Base-by-base conservation (phyloP, 2,888 invertebrate species). In the Pandemis heparana region DNA sequence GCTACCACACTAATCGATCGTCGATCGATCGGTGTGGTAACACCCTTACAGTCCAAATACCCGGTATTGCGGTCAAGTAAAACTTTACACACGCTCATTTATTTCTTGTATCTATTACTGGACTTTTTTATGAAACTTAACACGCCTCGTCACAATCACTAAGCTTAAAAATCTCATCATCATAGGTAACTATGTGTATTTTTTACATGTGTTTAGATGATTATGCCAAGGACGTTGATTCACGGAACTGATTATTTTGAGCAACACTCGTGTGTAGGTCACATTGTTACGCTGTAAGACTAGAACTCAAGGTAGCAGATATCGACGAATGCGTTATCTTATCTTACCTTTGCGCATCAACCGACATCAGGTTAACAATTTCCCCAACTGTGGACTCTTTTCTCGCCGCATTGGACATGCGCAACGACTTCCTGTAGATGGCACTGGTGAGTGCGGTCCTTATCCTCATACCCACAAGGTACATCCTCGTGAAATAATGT, bases 401-500 rank as follows among this genome's bases (percentile, higher is more conserved):
- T 75, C 97, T 95, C 0, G 97, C 96, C 0, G 96, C 91, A 85
- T 97, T 97, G 0, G 98, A 97, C 92, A 98, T 96, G 66, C 96
- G 95, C 71, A 98, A 87, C 0, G 98, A 97, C 92, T 99, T 99
- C 73, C 97, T 95, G 87, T 98, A 99, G 80, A 99, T 97, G 70
- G 98, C 96, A 79, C 98, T 97, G n/a, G 98, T 97, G 41, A 98
- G 90, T 0, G 98, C 97, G 0, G 98, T 98, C 75, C 98, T 95
- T 82, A 99, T 97, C 73, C 98, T 96, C 95, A 99, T 96, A 4
- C 99, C 99, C 18, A 98, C 97, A 64, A 98, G 95, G 91, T 98
- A 97, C 98, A 98, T 98, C 72, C 97, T 95, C 84, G 98, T 97
- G 90, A 98, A 99, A 90, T 99, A 99, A 85, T 98, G 98, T 1